Evolutionary conservation across 2,888 invertebrate genomes (phyloP).

Genomic region (Andrena bicolor): DNA sequence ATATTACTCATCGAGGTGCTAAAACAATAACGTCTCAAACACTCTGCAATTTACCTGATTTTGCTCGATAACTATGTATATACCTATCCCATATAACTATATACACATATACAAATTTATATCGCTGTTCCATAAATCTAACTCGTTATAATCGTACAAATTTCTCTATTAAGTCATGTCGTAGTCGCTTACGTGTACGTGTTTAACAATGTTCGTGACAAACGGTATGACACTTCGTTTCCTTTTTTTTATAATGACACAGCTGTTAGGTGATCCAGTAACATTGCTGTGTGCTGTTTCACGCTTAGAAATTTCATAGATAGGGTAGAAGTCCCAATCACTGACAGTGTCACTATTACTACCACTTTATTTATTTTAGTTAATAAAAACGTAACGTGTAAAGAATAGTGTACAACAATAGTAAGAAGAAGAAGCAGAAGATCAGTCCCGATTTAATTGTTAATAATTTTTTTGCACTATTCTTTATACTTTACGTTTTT

Average conservation of each 20-base stretch:
- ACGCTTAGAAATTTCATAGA: conserved; percentile 43
- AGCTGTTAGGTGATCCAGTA: conserved; percentile 30
- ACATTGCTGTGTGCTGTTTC: conserved; percentile 34
- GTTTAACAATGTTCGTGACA: conserved; percentile 37
- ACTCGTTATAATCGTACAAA: conserved; percentile 62
- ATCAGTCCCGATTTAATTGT: too few relatives aligned
- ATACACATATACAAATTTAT: conserved; percentile 69
- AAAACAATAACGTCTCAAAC: conserved; percentile 47
- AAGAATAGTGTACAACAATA: too few relatives aligned
- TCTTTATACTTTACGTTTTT: too few relatives aligned
- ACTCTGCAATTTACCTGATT: conserved; percentile 58
- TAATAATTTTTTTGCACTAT: too few relatives aligned
- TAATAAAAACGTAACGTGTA: too few relatives aligned
- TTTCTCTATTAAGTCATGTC: conserved; percentile 51
- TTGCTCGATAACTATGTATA: conserved; percentile 57
- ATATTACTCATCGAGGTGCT: conserved; percentile 40
- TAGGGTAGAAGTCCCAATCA: too few relatives aligned
- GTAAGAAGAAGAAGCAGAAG: too few relatives aligned
- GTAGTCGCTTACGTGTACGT: conserved; percentile 53
- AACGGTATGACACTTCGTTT: conserved; percentile 9
- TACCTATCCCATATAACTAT: conserved; percentile 9
- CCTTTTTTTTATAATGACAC: conserved; percentile 17
- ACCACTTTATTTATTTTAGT: too few relatives aligned
- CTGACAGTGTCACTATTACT: too few relatives aligned
- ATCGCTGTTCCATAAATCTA: conserved; percentile 64